Evolutionary conservation across 2,113 vertebrate species (phyloP).

Genomic region (Aegotheles bennettii): DNA sequence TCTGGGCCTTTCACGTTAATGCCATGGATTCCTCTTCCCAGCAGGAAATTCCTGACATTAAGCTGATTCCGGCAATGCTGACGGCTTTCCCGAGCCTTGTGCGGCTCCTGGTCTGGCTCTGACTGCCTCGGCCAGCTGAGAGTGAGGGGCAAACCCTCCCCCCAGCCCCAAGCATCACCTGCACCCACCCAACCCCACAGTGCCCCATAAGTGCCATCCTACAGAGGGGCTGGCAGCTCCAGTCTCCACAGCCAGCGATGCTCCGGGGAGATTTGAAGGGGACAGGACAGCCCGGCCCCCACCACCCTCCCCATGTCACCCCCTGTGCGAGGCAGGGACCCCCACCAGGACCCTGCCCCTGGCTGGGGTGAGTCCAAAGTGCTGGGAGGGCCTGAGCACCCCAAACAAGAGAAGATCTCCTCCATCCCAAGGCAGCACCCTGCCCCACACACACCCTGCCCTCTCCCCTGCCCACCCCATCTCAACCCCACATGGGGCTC

Average conservation of each 20-base stretch:
- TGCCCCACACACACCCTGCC: background rate
- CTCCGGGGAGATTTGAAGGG: accelerated
- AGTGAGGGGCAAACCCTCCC: accelerated
- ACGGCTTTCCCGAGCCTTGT: background rate
- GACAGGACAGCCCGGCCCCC: background rate
- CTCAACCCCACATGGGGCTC: accelerated
- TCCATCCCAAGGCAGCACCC: background rate
- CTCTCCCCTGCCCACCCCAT: background rate
- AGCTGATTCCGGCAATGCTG: background rate
- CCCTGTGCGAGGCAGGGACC: accelerated
- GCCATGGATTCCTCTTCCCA: background rate
- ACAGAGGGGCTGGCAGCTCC: accelerated
- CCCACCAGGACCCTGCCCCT: background rate
- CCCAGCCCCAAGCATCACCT: background rate
- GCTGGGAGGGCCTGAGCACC: background rate
- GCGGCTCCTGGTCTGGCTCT: background rate
- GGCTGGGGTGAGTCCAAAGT: background rate
- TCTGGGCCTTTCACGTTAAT: background rate
- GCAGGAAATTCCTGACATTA: slow-evolving; percentile 56
- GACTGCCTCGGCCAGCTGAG: accelerated
- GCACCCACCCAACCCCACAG: accelerated
- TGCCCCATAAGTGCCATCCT: background rate
- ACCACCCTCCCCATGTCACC: accelerated
- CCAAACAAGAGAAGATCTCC: background rate
- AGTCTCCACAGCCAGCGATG: accelerated